Evolutionary conservation across 2,113 vertebrate genomes (phyloP).

Genomic region (Muscicapa adusta): DNA sequence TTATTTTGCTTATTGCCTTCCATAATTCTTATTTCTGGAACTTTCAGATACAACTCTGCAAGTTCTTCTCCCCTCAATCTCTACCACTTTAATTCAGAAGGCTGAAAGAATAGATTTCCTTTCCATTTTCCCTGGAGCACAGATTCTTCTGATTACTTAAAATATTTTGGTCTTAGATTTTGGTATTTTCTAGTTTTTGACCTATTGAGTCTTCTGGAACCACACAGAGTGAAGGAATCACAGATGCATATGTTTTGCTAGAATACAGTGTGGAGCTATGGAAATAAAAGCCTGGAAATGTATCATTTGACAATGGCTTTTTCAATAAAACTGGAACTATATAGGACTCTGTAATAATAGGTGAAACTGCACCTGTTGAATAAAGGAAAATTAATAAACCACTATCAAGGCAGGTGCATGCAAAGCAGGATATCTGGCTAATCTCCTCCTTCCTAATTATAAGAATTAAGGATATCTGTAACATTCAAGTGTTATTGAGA

Average conservation of each 20-base stretch:
- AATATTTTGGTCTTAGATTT: not conserved
- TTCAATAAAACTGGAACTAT: not conserved
- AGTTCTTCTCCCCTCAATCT: not conserved
- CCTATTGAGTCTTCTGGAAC: not conserved
- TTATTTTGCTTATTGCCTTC: not conserved
- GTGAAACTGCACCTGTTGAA: not conserved
- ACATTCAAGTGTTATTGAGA: not conserved
- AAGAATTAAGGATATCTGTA: not conserved
- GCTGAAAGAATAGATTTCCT: not conserved
- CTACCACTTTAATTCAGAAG: not conserved
- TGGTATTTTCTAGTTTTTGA: not conserved
- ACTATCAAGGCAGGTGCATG: not conserved
- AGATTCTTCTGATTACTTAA: not conserved
- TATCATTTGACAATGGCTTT: not conserved
- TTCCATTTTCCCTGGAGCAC: not conserved
- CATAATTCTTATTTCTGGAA: not conserved
- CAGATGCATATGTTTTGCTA: not conserved
- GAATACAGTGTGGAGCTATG: not conserved
- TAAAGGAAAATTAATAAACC: not conserved
- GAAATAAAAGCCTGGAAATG: not conserved
- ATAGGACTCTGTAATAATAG: not conserved
- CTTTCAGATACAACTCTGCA: not conserved
- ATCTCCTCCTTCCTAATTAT: not conserved
- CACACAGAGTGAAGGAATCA: not conserved
- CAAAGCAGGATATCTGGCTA: not conserved